phyloP scores from a whole-genome alignment of 2,888 invertebrate genomes.

The Thecophora atra region DNA sequence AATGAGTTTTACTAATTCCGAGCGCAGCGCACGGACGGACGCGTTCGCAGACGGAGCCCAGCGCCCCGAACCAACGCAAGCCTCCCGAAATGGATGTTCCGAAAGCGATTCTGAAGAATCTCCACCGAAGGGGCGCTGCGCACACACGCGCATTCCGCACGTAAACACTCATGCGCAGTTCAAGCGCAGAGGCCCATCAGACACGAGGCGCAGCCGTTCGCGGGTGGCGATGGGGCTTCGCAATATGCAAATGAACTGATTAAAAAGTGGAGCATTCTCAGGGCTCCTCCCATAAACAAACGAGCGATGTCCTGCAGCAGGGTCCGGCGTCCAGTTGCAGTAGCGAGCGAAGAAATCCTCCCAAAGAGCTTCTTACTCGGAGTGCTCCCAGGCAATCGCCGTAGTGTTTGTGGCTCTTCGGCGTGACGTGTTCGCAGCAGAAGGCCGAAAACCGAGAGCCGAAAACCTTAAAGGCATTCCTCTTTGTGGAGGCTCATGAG shows the following conservation, averaged over 20 bases:
- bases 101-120: conserved; percentile 13
- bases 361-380: conserved; percentile 31
- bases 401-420: background rate
- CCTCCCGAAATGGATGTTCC: conserved; percentile 11
- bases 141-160: no score
- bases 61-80: conserved; percentile 23
- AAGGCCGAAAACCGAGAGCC: conserved; percentile 26
- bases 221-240: background rate
- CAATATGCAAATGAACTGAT: conserved; percentile 35
- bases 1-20: conserved; percentile 67
- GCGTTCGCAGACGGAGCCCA: conserved; percentile 43
- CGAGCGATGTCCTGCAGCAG: conserved; percentile 30
- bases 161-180: no score
- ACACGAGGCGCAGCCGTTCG: background rate
- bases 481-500: background rate
- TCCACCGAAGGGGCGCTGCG: no score
- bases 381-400: background rate
- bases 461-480: conserved; percentile 31
- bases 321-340: conserved; percentile 31
- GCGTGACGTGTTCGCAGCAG: conserved; percentile 15
- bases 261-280: conserved; percentile 35
- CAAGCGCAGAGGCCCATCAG: no score
- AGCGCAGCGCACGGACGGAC: conserved; percentile 57
- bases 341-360: conserved; percentile 33
- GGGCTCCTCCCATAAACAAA: conserved; percentile 21